Conservation (phyloP, 2,113 vertebrate species). For the Eptesicus fuscus region DNA sequence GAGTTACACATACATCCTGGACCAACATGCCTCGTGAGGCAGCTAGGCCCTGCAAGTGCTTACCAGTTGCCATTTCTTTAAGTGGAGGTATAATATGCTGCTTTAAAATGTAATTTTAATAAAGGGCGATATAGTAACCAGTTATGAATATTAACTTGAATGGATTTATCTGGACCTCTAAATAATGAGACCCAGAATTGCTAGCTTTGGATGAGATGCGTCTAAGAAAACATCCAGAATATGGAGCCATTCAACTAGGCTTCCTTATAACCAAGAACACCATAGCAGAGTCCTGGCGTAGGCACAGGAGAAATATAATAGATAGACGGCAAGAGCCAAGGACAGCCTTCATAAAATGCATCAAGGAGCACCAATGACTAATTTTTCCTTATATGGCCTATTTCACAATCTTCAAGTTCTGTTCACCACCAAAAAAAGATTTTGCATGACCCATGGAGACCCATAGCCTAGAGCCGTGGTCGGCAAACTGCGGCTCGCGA, state of each 20-base stretch:
- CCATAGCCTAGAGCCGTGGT: neutral
- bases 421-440: neutral
- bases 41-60: neutral
- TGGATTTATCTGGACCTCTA: neutral
- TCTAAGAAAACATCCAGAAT: neutral
- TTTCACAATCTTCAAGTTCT: neutral
- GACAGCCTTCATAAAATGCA: neutral
- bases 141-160: neutral
- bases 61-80: neutral
- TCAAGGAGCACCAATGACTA: neutral
- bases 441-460: neutral
- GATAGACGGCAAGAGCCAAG: neutral
- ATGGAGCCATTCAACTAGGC: neutral
- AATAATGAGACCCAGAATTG: neutral
- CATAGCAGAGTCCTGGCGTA: neutral
- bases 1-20: neutral
- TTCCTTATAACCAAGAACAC: neutral
- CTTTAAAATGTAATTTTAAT: constrained; percentile 4
- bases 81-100: neutral
- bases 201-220: neutral
- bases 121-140: neutral
- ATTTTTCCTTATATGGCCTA: neutral
- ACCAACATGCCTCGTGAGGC: neutral
- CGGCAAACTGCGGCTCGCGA: too few relatives aligned
- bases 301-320: neutral